A percentile compares a stretch with the other conserved stretches of the same genome.
These are phyloP conservation scores for Batillaria attramentaria DNA, from an alignment of 1,140 invertebrate genomes.

Conservation along the genomic window DNA sequence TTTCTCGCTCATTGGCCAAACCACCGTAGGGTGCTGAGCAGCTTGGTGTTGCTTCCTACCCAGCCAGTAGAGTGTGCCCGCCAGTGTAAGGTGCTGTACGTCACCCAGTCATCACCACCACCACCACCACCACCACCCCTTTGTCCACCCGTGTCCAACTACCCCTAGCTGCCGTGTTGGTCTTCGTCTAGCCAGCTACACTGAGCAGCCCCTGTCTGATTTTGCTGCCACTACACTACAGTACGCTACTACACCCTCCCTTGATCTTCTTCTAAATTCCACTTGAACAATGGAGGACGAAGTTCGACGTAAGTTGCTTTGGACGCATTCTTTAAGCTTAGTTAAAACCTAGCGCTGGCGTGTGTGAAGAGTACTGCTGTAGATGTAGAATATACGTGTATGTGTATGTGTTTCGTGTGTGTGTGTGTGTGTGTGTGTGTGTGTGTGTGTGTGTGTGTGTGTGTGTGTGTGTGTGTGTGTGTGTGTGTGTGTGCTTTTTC, in stretches of 20 bases:
- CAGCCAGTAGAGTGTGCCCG: too few species aligned
- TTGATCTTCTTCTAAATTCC: not conserved
- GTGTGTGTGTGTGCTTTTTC: conserved; percentile 10
- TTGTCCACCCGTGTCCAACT: too few species aligned
- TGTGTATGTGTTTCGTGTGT: not conserved
- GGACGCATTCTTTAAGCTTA: not conserved
- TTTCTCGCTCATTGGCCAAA: not conserved
- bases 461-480: not conserved
- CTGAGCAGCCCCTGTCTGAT: too few species aligned
- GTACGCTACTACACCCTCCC: not conserved
- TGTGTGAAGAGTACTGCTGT: not conserved
- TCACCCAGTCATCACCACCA: too few species aligned
- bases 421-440: not conserved
- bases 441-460: not conserved
- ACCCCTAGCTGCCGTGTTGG: too few species aligned
- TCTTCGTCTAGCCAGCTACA: too few species aligned
- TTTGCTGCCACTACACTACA: too few species aligned
- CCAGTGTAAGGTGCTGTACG: too few species aligned
- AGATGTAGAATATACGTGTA: not conserved
- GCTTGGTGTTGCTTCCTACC: too few species aligned
- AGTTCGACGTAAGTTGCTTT: not conserved
- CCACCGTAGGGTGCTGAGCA: not conserved
- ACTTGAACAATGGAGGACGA: not conserved
- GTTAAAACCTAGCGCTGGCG: not conserved
- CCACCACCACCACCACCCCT: too few species aligned